phyloP scores from a whole-genome alignment of 2,888 invertebrate species.

The Stenurella melanura region DNA sequence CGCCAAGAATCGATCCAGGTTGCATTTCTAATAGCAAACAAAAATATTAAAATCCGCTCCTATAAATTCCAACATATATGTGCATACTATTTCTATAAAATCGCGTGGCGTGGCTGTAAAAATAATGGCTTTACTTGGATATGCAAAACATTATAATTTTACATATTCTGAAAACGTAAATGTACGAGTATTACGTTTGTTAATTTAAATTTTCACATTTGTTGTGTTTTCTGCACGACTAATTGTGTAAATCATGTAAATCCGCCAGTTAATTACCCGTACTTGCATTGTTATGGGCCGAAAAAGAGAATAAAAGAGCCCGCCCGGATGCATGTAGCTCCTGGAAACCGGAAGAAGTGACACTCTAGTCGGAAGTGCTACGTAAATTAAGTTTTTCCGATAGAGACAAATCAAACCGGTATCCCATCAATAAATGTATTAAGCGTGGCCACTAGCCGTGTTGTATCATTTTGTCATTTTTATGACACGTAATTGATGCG shows the following conservation, averaged over 20 bases:
- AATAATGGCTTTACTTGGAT: background rate
- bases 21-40: background rate
- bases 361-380: conserved; percentile 55
- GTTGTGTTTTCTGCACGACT: conserved; percentile 69
- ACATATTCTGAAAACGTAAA: background rate
- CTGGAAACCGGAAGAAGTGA: conserved; percentile 50
- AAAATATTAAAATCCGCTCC: background rate
- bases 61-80: background rate
- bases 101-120: background rate
- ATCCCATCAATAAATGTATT: conserved; percentile 14
- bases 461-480: conserved; percentile 50
- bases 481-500: conserved; percentile 52
- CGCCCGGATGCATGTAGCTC: conserved; percentile 33
- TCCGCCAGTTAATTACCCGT: conserved; percentile 70
- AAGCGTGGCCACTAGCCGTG: conserved; percentile 25
- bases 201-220: conserved; percentile 68
- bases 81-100: background rate
- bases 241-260: conserved; percentile 72
- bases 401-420: conserved; percentile 40
- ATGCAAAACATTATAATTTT: conserved; percentile 9
- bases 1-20: background rate
- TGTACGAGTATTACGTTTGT: conserved; percentile 56
- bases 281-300: conserved; percentile 60
- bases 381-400: conserved; percentile 60
- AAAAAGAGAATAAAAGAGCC: conserved; percentile 41